Base-by-base conservation (phyloP, 2,888 invertebrate species). In the Drosophila siamana region DNA sequence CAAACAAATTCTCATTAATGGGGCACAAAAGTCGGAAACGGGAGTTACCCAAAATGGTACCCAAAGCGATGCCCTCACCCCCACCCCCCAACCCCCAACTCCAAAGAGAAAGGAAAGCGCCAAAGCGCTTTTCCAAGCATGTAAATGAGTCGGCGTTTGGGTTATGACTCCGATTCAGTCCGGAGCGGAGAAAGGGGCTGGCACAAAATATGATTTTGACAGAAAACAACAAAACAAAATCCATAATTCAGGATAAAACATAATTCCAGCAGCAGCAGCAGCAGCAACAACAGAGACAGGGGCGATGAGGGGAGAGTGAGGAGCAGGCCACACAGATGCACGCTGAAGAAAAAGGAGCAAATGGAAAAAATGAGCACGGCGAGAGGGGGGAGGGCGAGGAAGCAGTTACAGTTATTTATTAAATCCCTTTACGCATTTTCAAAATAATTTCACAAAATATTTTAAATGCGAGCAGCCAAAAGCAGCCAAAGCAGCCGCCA, bases 171-270 rank as follows among this genome's bases (percentile, higher is more conserved):
- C 26, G 24, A 40, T 36, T 24, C 38, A 46, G 55, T 15, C 43
- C 47, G 43, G 24, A 28, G 46, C 28, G 36, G 30, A 11, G 48
- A 5, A 13, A 52, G 75, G 72, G 61, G 61, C 59, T 52, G 74
- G 74, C 68, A 78, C 74, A 80, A 83, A 90, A 90, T 90, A 90
- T 90, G 91, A 91, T 87, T 90, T 89, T 90, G 90, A 91, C 90
- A 91, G 90, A 89, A 90, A 90, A 88, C 89, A 90, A 90, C 89
- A 89, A 87, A 90, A 89, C 83, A 90, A 91, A 90, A 88, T 90
- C 88, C 90, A 91, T 90, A 91, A 90, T 85, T 91, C 90, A 90
- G 90, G 88, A 90, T 91, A 90, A 89, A 90, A 85, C 88, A 89
- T 89, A 90, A 89, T 87, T 89, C 89, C 83, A 80, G n/a, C 82